A percentile compares a stretch with the other conserved stretches of the same genome.
Conservation (phyloP, 2,797 vertebrate genomes). For the Anniella stebbinsi region DNA sequence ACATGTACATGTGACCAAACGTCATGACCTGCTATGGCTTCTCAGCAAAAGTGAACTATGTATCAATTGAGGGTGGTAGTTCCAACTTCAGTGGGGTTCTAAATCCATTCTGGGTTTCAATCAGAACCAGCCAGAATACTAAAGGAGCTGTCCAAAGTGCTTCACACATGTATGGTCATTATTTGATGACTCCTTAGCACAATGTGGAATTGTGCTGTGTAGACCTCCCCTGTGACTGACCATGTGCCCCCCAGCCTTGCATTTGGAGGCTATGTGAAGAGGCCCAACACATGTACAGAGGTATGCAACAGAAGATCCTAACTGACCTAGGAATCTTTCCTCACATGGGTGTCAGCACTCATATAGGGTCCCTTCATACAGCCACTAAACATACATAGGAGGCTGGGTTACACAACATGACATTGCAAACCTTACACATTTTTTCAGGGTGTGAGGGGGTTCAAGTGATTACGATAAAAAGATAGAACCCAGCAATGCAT, state of each 20-base stretch:
- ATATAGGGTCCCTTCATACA: not conserved
- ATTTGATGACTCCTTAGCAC: not conserved
- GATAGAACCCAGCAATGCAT: not conserved
- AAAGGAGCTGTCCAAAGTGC: too few species aligned
- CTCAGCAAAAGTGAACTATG: not conserved
- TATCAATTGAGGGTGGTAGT: too few species aligned
- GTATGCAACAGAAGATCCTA: too few species aligned
- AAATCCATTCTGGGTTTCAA: too few species aligned
- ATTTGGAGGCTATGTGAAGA: too few species aligned
- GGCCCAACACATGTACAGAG: too few species aligned
- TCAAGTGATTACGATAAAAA: not conserved
- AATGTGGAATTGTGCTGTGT: too few species aligned
- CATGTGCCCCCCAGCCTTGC: too few species aligned
- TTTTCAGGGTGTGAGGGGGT: not conserved
- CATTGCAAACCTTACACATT: not conserved
- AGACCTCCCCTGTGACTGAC: too few species aligned
- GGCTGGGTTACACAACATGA: not conserved
- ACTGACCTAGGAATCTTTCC: not conserved
- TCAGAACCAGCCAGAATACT: too few species aligned
- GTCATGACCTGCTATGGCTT: not conserved
- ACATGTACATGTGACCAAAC: not conserved
- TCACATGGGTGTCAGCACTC: not conserved
- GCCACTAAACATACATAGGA: not conserved
- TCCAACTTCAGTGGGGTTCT: too few species aligned
- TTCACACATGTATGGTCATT: not conserved